Base-by-base conservation (phyloP, 2,888 invertebrate genomes). In the Ochropacha duplaris region DNA sequence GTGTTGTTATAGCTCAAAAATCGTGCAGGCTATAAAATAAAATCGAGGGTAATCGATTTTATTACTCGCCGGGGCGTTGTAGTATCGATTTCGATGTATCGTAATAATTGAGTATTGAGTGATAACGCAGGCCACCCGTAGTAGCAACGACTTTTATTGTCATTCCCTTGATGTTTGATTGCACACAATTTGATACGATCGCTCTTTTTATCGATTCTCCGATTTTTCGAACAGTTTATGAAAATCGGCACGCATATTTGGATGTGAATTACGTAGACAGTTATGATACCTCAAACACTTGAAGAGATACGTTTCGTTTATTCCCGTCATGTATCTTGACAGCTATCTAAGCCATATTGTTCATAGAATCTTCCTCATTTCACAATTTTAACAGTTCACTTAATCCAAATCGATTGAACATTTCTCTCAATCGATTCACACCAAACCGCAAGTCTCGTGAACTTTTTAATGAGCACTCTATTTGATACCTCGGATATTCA, bases 391-490 rank as follows among this genome's bases (percentile, higher is more conserved):
- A 56, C 56, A 56, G 52, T 50, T 51, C 36, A 49, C 44, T 28
- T 31, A 52, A 28, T 56, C 28, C 26, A 56, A 61, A 64, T 61
- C 58, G 57, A 58, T 62, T 60, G 56, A 50, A 59, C 54, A 56
- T 59, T 54, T 57, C 54, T 57, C 57, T 55, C 56, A 54, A 34
- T 49, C 54, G 44, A 55, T 60, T 59, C 62, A 57, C 52, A 52
- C 52, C 54, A 61, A 65, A 61, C 59, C 44, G 50, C 62, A 54
- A 56, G 54, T 54, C 59, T 36, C 59, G 31, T 62, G 66, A 63
- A 65, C 60, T 72, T 72, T 77, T 80, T 85, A 82, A 83, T 82
- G 79, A 82, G 72, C 76, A 70, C 68, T 72, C 69, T 75, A 77
- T 76, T 73, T 70, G 69, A 66, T 19, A 54, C 58, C 59, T 65